Evolutionary conservation across 2,797 vertebrate species (phyloP).

Genomic region (Myotis planiceps): DNA sequence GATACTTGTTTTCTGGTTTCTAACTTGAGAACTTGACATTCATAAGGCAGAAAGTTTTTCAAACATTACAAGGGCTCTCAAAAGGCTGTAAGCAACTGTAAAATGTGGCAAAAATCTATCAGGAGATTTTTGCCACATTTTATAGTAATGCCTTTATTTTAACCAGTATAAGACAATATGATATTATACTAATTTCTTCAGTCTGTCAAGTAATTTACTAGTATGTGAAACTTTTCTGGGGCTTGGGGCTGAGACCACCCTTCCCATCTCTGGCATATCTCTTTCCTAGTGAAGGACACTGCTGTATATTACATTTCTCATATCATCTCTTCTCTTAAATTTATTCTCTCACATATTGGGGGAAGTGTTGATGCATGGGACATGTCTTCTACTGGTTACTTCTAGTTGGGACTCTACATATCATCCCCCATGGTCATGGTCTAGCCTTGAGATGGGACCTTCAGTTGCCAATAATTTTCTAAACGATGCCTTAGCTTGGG

Average conservation of each 20-base stretch:
- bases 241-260: neutral
- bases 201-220: neutral
- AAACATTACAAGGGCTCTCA: neutral
- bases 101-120: neutral
- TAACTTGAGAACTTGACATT: conserved; percentile 7
- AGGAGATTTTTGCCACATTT: no score
- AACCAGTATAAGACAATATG: neutral
- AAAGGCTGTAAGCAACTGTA: neutral
- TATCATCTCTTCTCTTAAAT: neutral
- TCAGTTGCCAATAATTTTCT: neutral
- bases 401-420: neutral
- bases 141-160: neutral
- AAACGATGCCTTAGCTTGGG: neutral
- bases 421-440: neutral
- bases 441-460: neutral
- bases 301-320: neutral
- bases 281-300: neutral
- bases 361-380: neutral
- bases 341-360: neutral
- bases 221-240: neutral
- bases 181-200: neutral
- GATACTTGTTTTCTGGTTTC: conserved; percentile 14
- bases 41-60: neutral
- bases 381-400: neutral
- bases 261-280: neutral